phyloP scores from a whole-genome alignment of 1,140 invertebrate genomes.

The Diuraphis noxia region DNA sequence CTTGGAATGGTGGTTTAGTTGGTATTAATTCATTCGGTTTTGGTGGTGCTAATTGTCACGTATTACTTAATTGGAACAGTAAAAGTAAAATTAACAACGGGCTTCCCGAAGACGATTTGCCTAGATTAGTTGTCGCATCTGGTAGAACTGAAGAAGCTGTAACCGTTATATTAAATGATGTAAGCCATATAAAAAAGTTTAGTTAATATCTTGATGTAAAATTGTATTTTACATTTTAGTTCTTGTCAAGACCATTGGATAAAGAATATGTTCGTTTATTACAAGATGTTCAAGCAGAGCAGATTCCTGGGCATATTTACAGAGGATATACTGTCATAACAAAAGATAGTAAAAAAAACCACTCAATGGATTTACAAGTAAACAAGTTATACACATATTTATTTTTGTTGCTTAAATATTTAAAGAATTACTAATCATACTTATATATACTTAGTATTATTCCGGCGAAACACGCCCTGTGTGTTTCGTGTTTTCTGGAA shows the following conservation, averaged over 20 bases:
- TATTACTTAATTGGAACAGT: constrained; percentile 66
- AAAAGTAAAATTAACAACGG: constrained; percentile 64
- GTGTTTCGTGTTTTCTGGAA: constrained; percentile 88
- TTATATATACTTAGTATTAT: constrained; percentile 63
- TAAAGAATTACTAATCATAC: neutral
- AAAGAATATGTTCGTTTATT: constrained; percentile 59
- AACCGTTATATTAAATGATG: constrained; percentile 68
- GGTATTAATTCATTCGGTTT: constrained; percentile 70
- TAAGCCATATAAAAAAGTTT: constrained; percentile 59
- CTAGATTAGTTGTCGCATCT: constrained; percentile 68
- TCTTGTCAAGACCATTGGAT: constrained; percentile 57
- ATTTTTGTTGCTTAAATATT: neutral
- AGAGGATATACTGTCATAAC: constrained; percentile 63
- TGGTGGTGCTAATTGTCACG: constrained; percentile 70
- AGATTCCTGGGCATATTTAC: constrained; percentile 61
- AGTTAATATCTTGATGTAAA: neutral
- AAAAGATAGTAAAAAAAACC: neutral
- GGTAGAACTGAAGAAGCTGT: constrained; percentile 76
- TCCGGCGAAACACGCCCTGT: constrained; percentile 70
- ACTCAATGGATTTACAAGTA: neutral
- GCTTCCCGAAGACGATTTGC: constrained; percentile 63
- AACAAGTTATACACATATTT: neutral
- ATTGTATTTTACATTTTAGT: constrained; percentile 49
- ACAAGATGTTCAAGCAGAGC: constrained; percentile 59
- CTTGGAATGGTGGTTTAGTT: constrained; percentile 66